Evolutionary conservation across 2,113 vertebrate genomes (phyloP), one percentile per base, ranked within the genome.

Genomic region (Turnix velox): DNA sequence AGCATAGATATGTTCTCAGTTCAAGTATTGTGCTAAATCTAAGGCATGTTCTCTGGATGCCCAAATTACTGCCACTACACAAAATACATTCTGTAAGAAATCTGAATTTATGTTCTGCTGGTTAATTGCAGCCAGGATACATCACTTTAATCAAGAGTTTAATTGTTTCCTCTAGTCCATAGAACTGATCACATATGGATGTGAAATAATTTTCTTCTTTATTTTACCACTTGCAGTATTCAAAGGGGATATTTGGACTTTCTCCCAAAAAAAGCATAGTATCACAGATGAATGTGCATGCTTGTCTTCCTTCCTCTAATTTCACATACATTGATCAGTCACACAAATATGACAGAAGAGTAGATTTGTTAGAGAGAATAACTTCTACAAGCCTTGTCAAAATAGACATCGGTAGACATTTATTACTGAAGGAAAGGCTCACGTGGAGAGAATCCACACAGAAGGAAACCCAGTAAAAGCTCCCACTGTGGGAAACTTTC

Each of bases 401-500:
- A 92, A 81, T 63, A 87, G 62, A 63, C 28, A 51, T 43, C 63
- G 31, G 40, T 84, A 91, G 66, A 68, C 37, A 82, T 87, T 87
- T 87, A 62, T 92, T 92, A 68, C 23, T 78, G 66, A 91, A 81
- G 39, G 67, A 90, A 81, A 88, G 18, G 35, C 6, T 89, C 84
- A 88, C 9, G 3, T 89, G 57, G 87, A 92, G 57, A 91, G 73
- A 95, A 94, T 95, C 55, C 74, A 87, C 61, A 82, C 19, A 52
- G 61, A 92, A 75, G 14, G 9, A 33, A 78, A 81, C 33, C 40
- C 57, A 75, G 81, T 71, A 68, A 92, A 91, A 84, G 25, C 73
- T 95, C 93, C 95, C 94, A 82, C 43, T 72, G 45, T 89, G 93
- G 94, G 93, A 96, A 94, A 89, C 67, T 66, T 92, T 96, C 91